Base-by-base conservation (phyloP, 2,888 invertebrate species). In the Drosophila merina region DNA sequence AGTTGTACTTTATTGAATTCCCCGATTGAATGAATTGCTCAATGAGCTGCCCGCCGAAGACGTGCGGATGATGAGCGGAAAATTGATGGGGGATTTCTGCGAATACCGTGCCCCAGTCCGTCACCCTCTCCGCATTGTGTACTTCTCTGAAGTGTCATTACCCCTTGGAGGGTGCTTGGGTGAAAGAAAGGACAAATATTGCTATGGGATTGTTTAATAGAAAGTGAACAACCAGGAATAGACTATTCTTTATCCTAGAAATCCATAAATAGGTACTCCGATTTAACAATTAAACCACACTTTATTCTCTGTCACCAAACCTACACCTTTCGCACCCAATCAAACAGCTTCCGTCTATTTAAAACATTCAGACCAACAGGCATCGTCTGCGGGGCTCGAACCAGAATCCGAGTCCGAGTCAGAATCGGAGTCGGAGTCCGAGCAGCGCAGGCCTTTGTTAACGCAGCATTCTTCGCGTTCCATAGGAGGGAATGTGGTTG, bases 1-100 rank as follows among this genome's bases (percentile, higher is more conserved):
- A 82, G 82, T 87, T 82, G 87, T 82, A 76, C 76, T 82, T 87
- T 87, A 87, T 87, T 82, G 82, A 82, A 82, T 82, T 81, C 76
- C 71, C 69, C 87, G 85, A 85, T 82, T 82, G 72, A 87, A 82
- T 87, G 87, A 87, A 87, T 84, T 82, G 82, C 76, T 81, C 82
- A 82, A 87, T 87, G 79, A 87, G 74, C 81, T 72, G 49, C 54
- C 67, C 45, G 55, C 26, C 57, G 51, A 51, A 52, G 57, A 64
- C 30, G 64, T 64, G 63, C 63, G 63, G 62, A 62, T 62, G 40
- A 67, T 66, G 56, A 59, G 59, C 67, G 49, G 69, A 42, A 55
- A 68, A 45, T 66, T 66, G 55, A 54, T 64, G 31, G 63, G 62
- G 40, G 26, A 42, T 49, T 57, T 25, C 49, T 33, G 30, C 28